phyloP scores from a whole-genome alignment of 2,888 invertebrate genomes.

The Acronicta aceris region DNA sequence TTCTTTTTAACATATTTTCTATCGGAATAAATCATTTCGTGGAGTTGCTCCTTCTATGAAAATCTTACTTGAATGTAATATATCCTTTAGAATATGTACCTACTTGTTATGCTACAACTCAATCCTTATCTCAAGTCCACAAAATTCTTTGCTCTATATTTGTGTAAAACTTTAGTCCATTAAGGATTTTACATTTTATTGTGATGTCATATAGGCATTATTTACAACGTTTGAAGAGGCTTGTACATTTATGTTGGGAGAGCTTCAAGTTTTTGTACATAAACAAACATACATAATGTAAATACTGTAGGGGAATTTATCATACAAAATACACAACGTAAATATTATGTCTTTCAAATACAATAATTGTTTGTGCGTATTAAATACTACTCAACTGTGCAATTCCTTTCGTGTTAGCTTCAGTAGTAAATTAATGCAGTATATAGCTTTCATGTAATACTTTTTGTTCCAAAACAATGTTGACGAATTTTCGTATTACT shows the following conservation, averaged over 20 bases:
- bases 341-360: slow-evolving; percentile 44
- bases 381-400: slow-evolving; percentile 23
- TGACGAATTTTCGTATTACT: slow-evolving; percentile 10
- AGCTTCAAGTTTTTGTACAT: slow-evolving; percentile 74
- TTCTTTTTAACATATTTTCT: slow-evolving; percentile 29
- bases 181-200: slow-evolving; percentile 45
- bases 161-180: slow-evolving; percentile 44
- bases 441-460: slow-evolving; percentile 15
- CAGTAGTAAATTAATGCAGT: slow-evolving; percentile 10
- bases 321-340: slow-evolving; percentile 45
- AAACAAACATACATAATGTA: slow-evolving; percentile 68
- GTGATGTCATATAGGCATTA: slow-evolving; percentile 63
- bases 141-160: slow-evolving; percentile 41
- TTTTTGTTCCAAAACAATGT: neutral
- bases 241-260: slow-evolving; percentile 67
- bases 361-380: slow-evolving; percentile 36
- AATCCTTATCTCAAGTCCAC: slow-evolving; percentile 48
- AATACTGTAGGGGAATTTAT: slow-evolving; percentile 48
- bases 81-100: slow-evolving; percentile 16
- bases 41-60: slow-evolving; percentile 15
- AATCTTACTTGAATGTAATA: slow-evolving; percentile 27
- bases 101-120: slow-evolving; percentile 14
- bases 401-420: slow-evolving; percentile 23
- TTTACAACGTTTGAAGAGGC: slow-evolving; percentile 64
- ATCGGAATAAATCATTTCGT: slow-evolving; percentile 23